phyloP scores from a whole-genome alignment of 2,797 vertebrate species.

The Takifugu ocellatus region DNA sequence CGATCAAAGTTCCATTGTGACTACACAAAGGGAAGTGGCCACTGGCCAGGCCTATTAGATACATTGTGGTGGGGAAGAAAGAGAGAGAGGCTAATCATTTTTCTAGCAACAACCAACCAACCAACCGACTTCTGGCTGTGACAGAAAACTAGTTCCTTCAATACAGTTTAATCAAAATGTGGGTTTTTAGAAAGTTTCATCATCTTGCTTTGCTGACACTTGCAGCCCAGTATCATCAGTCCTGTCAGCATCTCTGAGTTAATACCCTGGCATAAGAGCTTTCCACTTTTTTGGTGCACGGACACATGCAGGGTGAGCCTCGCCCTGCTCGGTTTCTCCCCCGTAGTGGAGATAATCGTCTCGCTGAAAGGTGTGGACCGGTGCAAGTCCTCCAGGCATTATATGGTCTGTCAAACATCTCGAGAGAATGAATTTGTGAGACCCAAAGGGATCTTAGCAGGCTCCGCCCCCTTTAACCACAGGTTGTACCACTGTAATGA shows the following conservation, averaged over 20 bases:
- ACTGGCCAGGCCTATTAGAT: constrained; percentile 66
- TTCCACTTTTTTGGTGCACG: constrained; percentile 19
- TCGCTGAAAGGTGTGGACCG: constrained; percentile 58
- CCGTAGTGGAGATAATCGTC: not conserved
- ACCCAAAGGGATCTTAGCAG: no score
- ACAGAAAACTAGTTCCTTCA: constrained; percentile 64
- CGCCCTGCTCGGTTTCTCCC: constrained; percentile 33
- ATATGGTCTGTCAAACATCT: constrained; percentile 25
- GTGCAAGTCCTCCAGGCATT: constrained; percentile 43
- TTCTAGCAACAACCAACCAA: constrained; percentile 64
- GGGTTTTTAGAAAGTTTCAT: constrained; percentile 41
- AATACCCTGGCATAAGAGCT: constrained; percentile 18
- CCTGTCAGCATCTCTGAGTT: constrained; percentile 30
- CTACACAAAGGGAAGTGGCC: constrained; percentile 67
- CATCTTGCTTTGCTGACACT: constrained; percentile 34
- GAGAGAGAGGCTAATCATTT: constrained; percentile 72
- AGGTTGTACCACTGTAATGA: no score
- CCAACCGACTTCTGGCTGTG: constrained; percentile 51
- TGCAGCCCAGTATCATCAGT: constrained; percentile 29
- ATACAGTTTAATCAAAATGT: constrained; percentile 37
- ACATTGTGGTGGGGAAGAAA: constrained; percentile 55
- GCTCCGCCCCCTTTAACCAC: no score
- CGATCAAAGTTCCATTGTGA: constrained; percentile 75
- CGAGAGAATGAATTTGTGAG: constrained; percentile 3
- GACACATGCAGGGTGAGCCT: constrained; percentile 34